Base-by-base conservation (phyloP, 2,888 invertebrate species). In the Tubulanus polymorphus region DNA sequence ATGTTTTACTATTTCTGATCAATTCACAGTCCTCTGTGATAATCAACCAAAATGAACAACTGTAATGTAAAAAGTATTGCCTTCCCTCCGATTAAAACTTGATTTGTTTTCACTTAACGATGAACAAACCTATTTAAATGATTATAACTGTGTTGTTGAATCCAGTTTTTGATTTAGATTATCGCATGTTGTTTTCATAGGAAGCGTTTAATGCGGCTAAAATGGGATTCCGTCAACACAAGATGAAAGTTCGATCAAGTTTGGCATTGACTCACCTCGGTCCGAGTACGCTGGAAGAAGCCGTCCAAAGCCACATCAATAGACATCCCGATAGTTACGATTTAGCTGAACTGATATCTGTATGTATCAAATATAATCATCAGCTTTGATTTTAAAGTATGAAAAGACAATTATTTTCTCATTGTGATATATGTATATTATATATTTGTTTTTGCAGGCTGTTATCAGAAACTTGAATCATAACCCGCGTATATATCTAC, bases 291-390 rank as follows among this genome's bases (percentile, higher is more conserved):
- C 66, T 78, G 48, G 79, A 79, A 59, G 77, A 79, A 54, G 74
- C 76, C 6, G 75, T 76, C 10, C 79, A 79, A 63, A 75, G 78
- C 55, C 77, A 78, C 62, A 68, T 79, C 67, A 78, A 78, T 67
- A 64, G 75, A 48, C 76, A 79, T 67, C 69, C 73, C 37, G 78
- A 78, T 63, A 69, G 76, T 12, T 76, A 71, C 56, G 78, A 78
- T 63, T 68, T 77, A 25, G 71, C 75, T 28, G 70, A 68, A 37
- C 70, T 79, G 64, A 73, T 78, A 3, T 62, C 73, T 28, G 78
- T 79, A 64, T 68, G 74, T 70, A 35, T 1, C 23, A 49, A 10
- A 26, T 50, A 30, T 37, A n/a, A n/a, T n/a, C n/a, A n/a, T n/a
- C n/a, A n/a, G n/a, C n/a, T n/a, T n/a, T n/a, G n/a, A n/a, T n/a